phyloP scores from a whole-genome alignment of 2,113 vertebrate species.

The Gopherus flavomarginatus region DNA sequence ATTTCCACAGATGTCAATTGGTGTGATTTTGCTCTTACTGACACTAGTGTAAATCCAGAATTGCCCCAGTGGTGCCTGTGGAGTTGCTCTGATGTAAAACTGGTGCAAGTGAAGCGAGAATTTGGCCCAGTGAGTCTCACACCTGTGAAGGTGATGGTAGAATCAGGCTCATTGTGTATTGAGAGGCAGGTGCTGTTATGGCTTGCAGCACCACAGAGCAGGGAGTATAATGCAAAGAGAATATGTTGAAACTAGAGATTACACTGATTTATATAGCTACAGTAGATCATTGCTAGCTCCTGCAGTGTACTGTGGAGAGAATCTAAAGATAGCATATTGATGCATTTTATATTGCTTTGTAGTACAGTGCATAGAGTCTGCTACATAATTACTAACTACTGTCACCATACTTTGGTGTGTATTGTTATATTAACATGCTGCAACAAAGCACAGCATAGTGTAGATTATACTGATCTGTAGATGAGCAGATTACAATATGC shows the following conservation, averaged over 20 bases:
- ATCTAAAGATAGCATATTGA: neutral
- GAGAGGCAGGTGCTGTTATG: neutral
- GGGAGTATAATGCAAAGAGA: neutral
- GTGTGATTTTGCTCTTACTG: neutral
- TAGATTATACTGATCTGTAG: slow-evolving; percentile 11
- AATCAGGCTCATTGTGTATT: neutral
- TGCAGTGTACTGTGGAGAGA: neutral
- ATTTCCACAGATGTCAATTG: neutral
- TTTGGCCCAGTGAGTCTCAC: neutral
- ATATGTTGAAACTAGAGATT: neutral
- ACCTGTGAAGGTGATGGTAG: neutral
- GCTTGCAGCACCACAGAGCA: neutral
- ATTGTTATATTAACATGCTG: slow-evolving; percentile 5
- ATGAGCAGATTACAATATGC: slow-evolving; percentile 30
- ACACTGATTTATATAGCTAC: neutral
- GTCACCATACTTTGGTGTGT: neutral
- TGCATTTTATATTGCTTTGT: neutral
- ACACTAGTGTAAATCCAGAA: neutral
- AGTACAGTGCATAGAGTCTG: neutral
- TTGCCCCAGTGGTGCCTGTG: neutral
- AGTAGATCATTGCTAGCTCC: neutral
- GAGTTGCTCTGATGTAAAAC: neutral
- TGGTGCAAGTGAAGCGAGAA: neutral
- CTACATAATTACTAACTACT: neutral
- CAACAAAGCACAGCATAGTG: slow-evolving; percentile 10